These are phyloP conservation scores for Orthonychiurus folsomi DNA, from an alignment of 2,888 invertebrate genomes.

Conservation along the genomic window DNA sequence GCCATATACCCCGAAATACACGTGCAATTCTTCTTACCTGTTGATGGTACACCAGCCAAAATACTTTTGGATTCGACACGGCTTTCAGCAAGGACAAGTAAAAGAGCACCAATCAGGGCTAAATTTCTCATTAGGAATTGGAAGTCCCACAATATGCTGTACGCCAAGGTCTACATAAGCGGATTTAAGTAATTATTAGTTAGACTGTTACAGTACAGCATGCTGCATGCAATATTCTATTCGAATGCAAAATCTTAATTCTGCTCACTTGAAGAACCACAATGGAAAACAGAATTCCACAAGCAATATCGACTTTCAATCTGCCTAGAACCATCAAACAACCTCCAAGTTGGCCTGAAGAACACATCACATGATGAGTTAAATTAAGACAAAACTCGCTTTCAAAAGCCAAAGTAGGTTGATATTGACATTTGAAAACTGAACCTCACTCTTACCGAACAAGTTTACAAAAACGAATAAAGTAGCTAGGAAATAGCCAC, in stretches of 20 bases:
- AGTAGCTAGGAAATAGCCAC: conserved; percentile 87
- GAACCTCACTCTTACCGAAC: conserved; percentile 53
- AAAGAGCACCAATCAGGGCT: conserved; percentile 91
- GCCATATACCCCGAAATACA: no score
- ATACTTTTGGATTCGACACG: conserved; percentile 85
- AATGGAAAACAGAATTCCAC: conserved; percentile 86
- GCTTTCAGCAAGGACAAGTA: conserved; percentile 92
- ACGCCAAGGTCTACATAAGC: conserved; percentile 71
- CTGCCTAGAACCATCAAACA: conserved; percentile 92
- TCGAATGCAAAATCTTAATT: neutral
- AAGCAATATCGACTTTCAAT: conserved; percentile 82
- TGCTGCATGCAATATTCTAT: neutral
- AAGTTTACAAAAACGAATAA: conserved; percentile 92
- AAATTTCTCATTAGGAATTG: conserved; percentile 93
- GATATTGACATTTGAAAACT: no score
- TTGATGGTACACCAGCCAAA: conserved; percentile 87
- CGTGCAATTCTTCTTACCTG: no score
- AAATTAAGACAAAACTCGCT: neutral
- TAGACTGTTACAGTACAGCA: neutral
- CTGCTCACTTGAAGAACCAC: conserved; percentile 79
- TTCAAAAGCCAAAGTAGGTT: neutral
- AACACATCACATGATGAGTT: neutral
- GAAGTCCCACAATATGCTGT: conserved; percentile 96
- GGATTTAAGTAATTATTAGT: conserved; percentile 20
- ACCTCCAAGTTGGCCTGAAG: conserved; percentile 74